Base-by-base conservation (phyloP, 2,888 invertebrate species). In the Thysanoteuthis rhombus region DNA sequence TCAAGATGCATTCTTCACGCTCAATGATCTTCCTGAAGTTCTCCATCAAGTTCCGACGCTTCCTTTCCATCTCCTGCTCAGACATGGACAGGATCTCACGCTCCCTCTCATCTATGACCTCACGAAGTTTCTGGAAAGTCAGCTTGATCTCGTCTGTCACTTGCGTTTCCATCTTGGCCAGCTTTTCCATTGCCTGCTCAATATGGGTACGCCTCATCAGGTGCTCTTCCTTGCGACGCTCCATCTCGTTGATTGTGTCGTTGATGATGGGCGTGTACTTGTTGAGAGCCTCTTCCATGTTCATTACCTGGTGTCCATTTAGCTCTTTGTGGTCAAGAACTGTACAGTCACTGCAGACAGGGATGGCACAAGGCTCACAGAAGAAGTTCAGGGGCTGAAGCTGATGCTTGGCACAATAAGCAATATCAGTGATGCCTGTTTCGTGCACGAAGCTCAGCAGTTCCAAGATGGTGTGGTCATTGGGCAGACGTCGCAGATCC, bases 321-420 rank as follows among this genome's bases (percentile, higher is more conserved):
- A 95, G 94, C 94, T 96, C 96, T 94, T 96, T 96, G 94, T 96
- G 96, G 93, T 96, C 96, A 58, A 96, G 94, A 16, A 96, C 96
- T 6, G 96, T 96, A 91, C 96, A 96, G 94, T 96, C 96, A 94
- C 96, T 96, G 93, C 96, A 96, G 36, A 96, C 96, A 1, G 96
- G 96, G 92, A 94, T 94, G 93, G 96, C 96, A 94, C 96, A 96
- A 0, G 96, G 96, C 94, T 96, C 96, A 94, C 96, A 96, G 95
- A 96, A 96, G 94, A 96, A 96, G 95, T 96, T 96, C 94, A 96
- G 94, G 0, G 96, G 96, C 94, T 96, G 96, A 94, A 96, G 94
- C 94, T 96, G 96, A 93, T 96, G 96, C 94, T 95, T 95, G 39
- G 95, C 94, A 94, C 96, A 96, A 94, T 96, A 96, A 90, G 95